Conservation (phyloP, 1,140 invertebrate species). For the Nomia melanderi region DNA sequence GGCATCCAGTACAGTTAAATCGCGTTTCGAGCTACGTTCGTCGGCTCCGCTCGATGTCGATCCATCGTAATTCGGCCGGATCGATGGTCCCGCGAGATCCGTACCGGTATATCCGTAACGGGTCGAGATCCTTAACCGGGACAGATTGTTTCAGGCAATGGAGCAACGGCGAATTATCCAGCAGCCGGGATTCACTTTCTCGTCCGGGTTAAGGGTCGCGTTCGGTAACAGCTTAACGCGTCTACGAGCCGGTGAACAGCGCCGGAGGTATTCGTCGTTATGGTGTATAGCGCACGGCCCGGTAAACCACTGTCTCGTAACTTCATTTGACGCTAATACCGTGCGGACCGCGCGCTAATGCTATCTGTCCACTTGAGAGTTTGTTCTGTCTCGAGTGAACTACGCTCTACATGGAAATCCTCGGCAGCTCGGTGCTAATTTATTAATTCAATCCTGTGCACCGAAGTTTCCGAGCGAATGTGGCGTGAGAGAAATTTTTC, state of each 20-base stretch:
- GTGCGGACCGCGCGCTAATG: background rate
- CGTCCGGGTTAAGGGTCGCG: conserved; percentile 12
- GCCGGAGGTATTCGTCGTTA: conserved; percentile 13
- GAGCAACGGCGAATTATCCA: conserved; percentile 1
- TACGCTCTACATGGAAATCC: too few species aligned
- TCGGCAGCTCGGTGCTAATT: too few species aligned
- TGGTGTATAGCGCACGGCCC: background rate
- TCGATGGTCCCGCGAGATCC: background rate
- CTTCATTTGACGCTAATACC: conserved; percentile 65
- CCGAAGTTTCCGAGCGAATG: too few species aligned
- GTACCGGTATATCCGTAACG: background rate
- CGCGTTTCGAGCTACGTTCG: background rate
- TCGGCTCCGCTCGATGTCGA: background rate
- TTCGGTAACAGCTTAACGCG: conserved; percentile 5
- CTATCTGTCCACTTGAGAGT: background rate
- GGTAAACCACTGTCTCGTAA: conserved; percentile 65
- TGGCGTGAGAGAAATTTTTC: too few species aligned
- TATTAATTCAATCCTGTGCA: too few species aligned
- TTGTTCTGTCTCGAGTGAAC: background rate
- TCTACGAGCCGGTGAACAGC: background rate
- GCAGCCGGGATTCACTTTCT: conserved; percentile 31
- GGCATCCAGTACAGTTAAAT: background rate
- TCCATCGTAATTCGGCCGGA: background rate
- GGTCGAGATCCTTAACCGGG: background rate
- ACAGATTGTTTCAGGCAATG: background rate